Conservation (phyloP, 2,888 invertebrate genomes). For the Cephus nigrinus region DNA sequence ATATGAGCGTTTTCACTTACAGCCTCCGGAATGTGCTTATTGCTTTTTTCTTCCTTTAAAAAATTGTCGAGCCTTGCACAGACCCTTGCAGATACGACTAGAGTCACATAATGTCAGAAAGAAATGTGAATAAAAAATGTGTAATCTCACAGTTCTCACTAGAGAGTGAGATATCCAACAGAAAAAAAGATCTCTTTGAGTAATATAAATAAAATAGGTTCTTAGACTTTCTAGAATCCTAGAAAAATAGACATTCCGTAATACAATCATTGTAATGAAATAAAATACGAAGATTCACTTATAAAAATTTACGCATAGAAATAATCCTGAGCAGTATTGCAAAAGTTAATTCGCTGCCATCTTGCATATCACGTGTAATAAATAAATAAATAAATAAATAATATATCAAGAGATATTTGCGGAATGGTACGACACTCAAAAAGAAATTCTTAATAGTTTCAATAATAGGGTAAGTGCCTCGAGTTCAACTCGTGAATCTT, state of each 20-base stretch:
- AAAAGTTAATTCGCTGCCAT: neutral
- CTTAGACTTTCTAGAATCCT: no score
- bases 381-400: neutral
- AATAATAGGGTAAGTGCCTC: neutral
- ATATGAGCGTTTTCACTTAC: constrained; percentile 2
- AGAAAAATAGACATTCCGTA: neutral
- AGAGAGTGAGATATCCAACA: neutral
- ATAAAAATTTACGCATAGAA: neutral
- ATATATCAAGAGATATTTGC: neutral
- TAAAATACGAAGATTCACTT: neutral
- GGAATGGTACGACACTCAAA: neutral
- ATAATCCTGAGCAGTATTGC: neutral
- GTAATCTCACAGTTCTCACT: neutral
- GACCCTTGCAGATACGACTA: neutral
- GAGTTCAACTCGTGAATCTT: neutral
- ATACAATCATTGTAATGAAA: neutral
- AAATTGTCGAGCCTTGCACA: neutral
- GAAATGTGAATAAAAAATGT: neutral
- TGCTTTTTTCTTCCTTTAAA: neutral
- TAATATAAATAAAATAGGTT: neutral
- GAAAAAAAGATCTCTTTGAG: neutral
- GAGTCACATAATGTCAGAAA: neutral
- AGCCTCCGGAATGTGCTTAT: neutral
- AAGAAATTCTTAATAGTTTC: neutral
- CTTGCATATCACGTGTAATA: neutral